These are phyloP conservation scores for Hyposoter dolosus DNA, from an alignment of 2,888 invertebrate genomes.

Conservation along the genomic window DNA sequence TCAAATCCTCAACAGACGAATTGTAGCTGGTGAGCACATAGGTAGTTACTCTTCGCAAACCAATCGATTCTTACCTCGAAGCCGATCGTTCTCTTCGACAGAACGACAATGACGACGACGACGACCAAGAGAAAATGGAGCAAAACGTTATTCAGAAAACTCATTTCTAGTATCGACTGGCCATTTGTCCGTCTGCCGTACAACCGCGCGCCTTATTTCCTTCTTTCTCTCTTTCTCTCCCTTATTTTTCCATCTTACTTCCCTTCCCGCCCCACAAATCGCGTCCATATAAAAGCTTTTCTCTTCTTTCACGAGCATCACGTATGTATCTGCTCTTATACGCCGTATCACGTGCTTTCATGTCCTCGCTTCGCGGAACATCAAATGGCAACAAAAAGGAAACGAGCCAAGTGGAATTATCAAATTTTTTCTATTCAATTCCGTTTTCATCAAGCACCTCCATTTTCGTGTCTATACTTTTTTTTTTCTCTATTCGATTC, in stretches of 20 bases:
- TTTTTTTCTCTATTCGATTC: neutral
- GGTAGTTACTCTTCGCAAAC: constrained; percentile 55
- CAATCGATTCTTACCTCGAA: constrained; percentile 68
- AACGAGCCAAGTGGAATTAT: constrained; percentile 46
- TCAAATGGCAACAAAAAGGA: constrained; percentile 52
- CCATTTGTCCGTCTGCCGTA: constrained; percentile 71
- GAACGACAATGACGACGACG: constrained; percentile 45
- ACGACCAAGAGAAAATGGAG: constrained; percentile 41
- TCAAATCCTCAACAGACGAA: constrained; percentile 59
- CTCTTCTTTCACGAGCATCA: neutral
- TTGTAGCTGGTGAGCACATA: constrained; percentile 44
- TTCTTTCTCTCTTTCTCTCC: constrained; percentile 66
- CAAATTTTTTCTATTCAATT: constrained; percentile 63
- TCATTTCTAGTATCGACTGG: constrained; percentile 75
- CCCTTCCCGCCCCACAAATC: neutral
- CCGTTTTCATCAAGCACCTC: constrained; percentile 58
- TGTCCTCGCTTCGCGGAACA: constrained; percentile 39
- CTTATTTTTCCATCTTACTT: constrained; percentile 38
- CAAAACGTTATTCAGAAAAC: constrained; percentile 70
- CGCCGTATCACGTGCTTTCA: constrained; percentile 16
- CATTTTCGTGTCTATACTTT: constrained; percentile 20
- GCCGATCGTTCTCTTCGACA: constrained; percentile 50
- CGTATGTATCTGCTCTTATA: constrained; percentile 5
- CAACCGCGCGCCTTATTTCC: constrained; percentile 45
- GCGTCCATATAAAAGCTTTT: constrained; percentile 1